Conservation (phyloP, 1,140 invertebrate species). For the Cotesia glomerata region DNA sequence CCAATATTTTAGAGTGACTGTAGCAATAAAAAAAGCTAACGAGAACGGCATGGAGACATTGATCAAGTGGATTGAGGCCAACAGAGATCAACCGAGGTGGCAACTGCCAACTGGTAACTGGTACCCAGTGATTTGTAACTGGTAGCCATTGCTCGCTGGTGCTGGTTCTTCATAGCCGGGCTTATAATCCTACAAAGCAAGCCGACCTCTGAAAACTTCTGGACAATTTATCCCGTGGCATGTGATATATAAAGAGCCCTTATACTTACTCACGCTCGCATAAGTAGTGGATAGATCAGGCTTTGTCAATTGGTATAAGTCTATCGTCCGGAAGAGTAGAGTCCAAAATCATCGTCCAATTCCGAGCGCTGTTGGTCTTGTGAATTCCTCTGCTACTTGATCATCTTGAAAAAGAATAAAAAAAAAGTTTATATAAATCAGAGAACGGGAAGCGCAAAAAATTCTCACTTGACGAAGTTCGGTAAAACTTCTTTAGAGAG, state of each 20-base stretch:
- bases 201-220: conserved; percentile 36
- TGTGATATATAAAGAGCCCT: conserved; percentile 38
- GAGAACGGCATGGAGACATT: neutral
- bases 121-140: conserved; percentile 38
- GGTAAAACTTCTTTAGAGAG: too few relatives aligned
- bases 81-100: conserved; percentile 29
- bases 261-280: conserved; percentile 35
- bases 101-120: conserved; percentile 36
- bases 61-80: conserved; percentile 9
- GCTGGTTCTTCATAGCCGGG: neutral
- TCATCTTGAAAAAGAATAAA: neutral
- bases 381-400: neutral
- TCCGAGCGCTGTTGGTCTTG: neutral
- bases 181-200: conserved; percentile 37
- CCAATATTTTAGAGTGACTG: neutral
- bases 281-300: conserved; percentile 10
- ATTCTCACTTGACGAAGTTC: neutral
- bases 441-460: neutral
- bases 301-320: conserved; percentile 16
- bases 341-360: neutral
- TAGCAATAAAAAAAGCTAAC: neutral
- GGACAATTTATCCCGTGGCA: conserved; percentile 41
- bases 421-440: neutral
- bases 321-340: conserved; percentile 8
- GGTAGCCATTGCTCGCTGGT: conserved; percentile 20